Evolutionary conservation across 37 sponge, comb jelly and placozoan genomes (phyloP), one percentile per base, ranked within the genome.

Genomic region (Crambe crambe): DNA sequence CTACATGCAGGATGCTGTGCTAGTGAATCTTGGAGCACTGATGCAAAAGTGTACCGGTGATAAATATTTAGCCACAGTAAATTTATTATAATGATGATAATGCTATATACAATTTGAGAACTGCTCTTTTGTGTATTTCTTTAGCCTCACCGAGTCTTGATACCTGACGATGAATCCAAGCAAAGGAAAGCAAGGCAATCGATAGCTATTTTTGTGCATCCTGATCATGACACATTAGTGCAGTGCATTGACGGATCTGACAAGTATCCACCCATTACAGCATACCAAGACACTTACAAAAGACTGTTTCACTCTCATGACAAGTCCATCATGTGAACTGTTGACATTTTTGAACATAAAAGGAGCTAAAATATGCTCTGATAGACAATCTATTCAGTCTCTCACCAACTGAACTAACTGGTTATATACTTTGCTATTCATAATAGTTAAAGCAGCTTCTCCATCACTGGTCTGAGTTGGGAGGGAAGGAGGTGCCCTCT

Each of bases 11-110:
- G 81, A 61, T 59, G 86, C 86, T 37, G 66, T 90, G 43, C 72
- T 90, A 58, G 85, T 90, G 57, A 90, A 90, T 79, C 61, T 90
- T 58, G 90, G 90, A 68, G 85, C 82, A 51, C 85, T 90, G n/a
- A 90, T 90, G 90, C 81, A 84, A 34, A 43, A 79, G 0, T 90
- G 90, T 85, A 90, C 90, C 29, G 66, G 72, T 27, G 90, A 90
- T 54, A 58, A 25, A 30, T 90, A 90, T 85, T 42, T 58, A 25
- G 90, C 90, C 9, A 85, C 90, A 20, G 80, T 83, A 56, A n/a
- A n/a, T n/a, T n/a, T n/a, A n/a, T n/a, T n/a, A n/a, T n/a, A n/a
- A n/a, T n/a, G n/a, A n/a, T n/a, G n/a, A n/a, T n/a, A n/a, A n/a
- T n/a, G n/a, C n/a, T n/a, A n/a, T n/a, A n/a, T n/a, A n/a, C n/a